These are phyloP conservation scores for Melanogrammus aeglefinus DNA, from an alignment of 2,797 vertebrate species.

Conservation along the genomic window DNA sequence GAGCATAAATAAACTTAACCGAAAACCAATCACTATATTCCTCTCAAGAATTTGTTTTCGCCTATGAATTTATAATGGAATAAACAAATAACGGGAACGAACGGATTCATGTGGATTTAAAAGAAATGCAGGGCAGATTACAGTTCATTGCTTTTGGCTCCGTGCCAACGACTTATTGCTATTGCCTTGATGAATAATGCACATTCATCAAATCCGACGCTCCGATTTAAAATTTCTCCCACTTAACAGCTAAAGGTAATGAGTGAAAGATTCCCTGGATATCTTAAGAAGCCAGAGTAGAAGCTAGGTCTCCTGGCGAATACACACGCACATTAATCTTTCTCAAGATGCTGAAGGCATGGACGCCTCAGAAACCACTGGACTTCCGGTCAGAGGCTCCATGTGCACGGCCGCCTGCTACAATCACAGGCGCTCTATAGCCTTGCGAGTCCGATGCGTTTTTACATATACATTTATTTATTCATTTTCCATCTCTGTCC, in stretches of 20 bases:
- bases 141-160: not conserved
- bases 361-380: conserved; percentile 53
- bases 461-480: not conserved
- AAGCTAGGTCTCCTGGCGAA: conserved; percentile 54
- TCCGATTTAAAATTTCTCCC: conserved; percentile 56
- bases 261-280: conserved; percentile 54
- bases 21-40: not conserved
- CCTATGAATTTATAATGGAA: not conserved
- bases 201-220: conserved; percentile 51
- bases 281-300: conserved; percentile 52
- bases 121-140: not conserved
- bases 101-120: not conserved
- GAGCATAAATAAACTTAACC: not conserved
- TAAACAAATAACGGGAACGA: not conserved
- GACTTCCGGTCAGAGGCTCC: conserved; percentile 48
- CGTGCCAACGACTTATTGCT: conserved; percentile 30
- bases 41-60: not conserved
- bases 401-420: conserved; percentile 38
- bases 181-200: conserved; percentile 38
- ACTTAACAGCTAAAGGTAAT: conserved; percentile 60
- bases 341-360: conserved; percentile 66
- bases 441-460: conserved; percentile 24
- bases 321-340: conserved; percentile 68
- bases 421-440: conserved; percentile 29
- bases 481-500: too few species aligned